phyloP scores from a whole-genome alignment of 2,113 vertebrate species.

The Agelaius phoeniceus region DNA sequence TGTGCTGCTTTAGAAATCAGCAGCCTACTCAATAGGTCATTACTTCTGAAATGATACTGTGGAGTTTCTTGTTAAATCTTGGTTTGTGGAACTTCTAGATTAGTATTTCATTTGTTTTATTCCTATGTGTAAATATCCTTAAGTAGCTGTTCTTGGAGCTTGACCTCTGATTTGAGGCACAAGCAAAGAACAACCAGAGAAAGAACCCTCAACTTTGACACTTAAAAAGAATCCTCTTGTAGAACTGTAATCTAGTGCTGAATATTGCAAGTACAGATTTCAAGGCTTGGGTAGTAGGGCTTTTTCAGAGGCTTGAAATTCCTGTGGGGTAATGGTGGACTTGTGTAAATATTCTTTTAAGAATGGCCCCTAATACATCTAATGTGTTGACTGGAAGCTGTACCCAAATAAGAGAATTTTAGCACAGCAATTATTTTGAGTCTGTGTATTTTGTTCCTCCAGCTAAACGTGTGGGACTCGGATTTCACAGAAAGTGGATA shows the following conservation, averaged over 20 bases:
- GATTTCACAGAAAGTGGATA: conserved; percentile 78
- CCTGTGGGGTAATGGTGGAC: not conserved
- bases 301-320: not conserved
- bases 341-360: not conserved
- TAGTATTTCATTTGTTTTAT: not conserved
- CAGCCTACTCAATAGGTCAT: not conserved
- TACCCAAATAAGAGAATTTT: not conserved
- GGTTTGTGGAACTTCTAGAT: not conserved
- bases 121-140: not conserved
- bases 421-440: conserved; percentile 14
- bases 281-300: not conserved
- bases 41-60: not conserved
- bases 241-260: not conserved
- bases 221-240: not conserved
- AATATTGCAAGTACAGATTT: not conserved
- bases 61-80: not conserved
- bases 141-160: not conserved
- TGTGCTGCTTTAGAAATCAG: not conserved
- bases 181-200: not conserved
- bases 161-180: not conserved
- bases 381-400: not conserved
- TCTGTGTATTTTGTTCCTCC: conserved; percentile 7
- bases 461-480: conserved; percentile 70
- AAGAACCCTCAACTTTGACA: not conserved
- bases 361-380: not conserved